A percentile compares a stretch with the other conserved stretches of the same genome.
Evolutionary conservation across 2,797 vertebrate species (phyloP).

Genomic region (Valencia hispanica): DNA sequence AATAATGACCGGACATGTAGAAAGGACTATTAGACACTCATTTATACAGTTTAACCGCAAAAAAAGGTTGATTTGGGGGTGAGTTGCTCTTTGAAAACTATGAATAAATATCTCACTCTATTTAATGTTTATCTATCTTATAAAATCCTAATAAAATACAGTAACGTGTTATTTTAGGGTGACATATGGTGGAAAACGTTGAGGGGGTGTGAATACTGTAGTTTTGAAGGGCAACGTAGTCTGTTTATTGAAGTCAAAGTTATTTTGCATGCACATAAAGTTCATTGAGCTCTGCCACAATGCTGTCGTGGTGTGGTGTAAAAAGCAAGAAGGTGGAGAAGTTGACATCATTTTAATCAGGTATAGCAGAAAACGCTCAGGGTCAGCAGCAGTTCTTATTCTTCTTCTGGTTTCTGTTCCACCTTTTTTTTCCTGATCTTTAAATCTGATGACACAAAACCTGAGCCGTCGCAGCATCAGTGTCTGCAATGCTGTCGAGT

Average conservation of each 20-base stretch:
- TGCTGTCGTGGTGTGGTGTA: slow-evolving; percentile 62
- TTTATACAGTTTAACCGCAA: too few species aligned
- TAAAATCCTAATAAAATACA: background rate
- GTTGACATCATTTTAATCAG: slow-evolving; percentile 4
- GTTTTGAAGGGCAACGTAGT: background rate
- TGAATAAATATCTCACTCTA: background rate
- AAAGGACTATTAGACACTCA: too few species aligned
- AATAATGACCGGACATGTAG: too few species aligned
- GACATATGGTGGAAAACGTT: background rate
- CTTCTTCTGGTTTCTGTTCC: too few species aligned
- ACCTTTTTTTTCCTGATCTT: background rate
- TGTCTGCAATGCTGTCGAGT: slow-evolving; percentile 46
- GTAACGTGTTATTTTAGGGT: background rate
- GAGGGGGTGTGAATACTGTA: background rate
- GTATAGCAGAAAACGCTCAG: background rate
- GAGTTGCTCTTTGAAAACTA: background rate
- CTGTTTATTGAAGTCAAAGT: background rate
- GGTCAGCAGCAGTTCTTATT: background rate
- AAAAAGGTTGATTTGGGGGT: too few species aligned
- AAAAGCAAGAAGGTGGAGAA: slow-evolving; percentile 57
- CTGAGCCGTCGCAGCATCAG: slow-evolving; percentile 7
- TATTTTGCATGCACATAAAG: background rate
- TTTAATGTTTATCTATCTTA: background rate
- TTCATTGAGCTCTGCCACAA: background rate
- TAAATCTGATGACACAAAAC: background rate